Evolutionary conservation across 2,888 invertebrate species (phyloP), one percentile per base, ranked within the genome.

Genomic region (Agonopterix arenella): DNA sequence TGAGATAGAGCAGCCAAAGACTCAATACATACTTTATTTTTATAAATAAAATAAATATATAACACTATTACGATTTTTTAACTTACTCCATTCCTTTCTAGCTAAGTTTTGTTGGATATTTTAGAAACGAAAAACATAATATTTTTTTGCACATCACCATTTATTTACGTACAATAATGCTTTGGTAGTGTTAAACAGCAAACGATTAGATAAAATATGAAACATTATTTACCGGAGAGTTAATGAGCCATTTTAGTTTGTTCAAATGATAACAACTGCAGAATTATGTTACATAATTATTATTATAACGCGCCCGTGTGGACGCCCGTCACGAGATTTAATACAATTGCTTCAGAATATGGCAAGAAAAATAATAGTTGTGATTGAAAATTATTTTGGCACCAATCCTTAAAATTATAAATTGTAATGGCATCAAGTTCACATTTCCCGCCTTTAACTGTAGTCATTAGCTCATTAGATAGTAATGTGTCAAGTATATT

Each of bases 121-220:
- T 38, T 5, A 40, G 9, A n/a, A 40, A 40, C 11, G n/a, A 46
- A 16, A 41, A 42, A 40, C 41, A 46, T 9, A 8, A 48, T 45
- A 45, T 7, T 36, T 8, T 47, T 49, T 47, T 51, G 47, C 51
- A 59, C 49, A 61, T 57, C 56, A 55, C 58, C 58, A 55, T 65
- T 59, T 63, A 63, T 59, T 61, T 49, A 60, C 57, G 51, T 57
- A 62, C 57, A 61, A 50, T 53, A 54, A 51, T 60, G 56, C 61
- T 64, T 64, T 61, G 60, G 64, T 62, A 59, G 54, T 54, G 28
- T 57, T 46, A 55, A 56, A 49, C 44, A 47, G 42, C 37, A 49
- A 47, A 52, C 43, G 36, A 47, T 49, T 47, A 49, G 45, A 49
- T 49, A 45, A 28, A 28, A 43, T 48, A 40, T 42, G 28, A 49